phyloP scores from a whole-genome alignment of 2,113 vertebrate species.

The Camelus bactrianus region DNA sequence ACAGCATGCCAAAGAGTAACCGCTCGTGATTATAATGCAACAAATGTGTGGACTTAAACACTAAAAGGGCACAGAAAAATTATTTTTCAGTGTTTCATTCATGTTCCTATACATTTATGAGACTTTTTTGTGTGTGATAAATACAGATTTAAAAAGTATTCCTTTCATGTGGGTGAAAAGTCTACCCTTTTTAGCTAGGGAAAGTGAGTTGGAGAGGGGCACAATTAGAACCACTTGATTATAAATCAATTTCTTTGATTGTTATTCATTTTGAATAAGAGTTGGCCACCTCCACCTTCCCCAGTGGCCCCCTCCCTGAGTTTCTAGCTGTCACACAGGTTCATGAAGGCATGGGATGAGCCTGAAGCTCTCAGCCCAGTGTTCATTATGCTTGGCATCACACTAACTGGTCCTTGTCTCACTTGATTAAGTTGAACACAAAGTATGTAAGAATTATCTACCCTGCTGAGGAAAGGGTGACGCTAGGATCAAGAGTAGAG shows the following conservation, averaged over 20 bases:
- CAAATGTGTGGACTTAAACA: not conserved
- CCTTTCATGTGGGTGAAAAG: not conserved
- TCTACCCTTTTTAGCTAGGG: not conserved
- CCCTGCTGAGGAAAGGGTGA: not conserved
- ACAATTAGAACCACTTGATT: not conserved
- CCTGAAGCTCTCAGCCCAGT: not conserved
- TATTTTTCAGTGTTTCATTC: not conserved
- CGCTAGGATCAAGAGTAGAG: not conserved
- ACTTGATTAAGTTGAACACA: not conserved
- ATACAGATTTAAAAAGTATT: not conserved
- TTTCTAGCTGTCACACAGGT: not conserved
- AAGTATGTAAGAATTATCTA: not conserved
- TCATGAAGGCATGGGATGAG: not conserved
- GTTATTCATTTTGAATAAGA: not conserved
- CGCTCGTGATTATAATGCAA: not conserved
- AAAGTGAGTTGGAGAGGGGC: not conserved
- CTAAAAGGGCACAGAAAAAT: not conserved
- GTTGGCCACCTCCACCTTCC: not conserved
- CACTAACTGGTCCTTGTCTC: not conserved
- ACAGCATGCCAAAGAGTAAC: not conserved
- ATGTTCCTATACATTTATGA: not conserved
- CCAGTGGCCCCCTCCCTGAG: accelerated
- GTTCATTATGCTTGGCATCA: not conserved
- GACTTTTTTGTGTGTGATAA: not conserved
- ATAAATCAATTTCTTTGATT: not conserved